phyloP scores from a whole-genome alignment of 2,113 vertebrate genomes.

The Channa maculata region DNA sequence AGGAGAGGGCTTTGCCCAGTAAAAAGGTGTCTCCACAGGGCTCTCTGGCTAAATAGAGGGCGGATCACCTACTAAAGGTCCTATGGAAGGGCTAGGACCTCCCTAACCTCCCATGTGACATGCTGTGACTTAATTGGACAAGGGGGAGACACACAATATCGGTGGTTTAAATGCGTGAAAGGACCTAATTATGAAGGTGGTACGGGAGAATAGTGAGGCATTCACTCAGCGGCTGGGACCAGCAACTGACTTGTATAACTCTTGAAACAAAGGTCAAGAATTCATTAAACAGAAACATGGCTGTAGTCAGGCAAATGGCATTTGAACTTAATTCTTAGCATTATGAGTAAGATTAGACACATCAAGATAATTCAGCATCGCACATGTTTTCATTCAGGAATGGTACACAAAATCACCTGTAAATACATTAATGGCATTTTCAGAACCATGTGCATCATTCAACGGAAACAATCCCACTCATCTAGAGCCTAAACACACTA shows the following conservation, averaged over 20 bases:
- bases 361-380: constrained; percentile 28
- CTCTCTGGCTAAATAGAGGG: constrained; percentile 62
- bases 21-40: constrained; percentile 72
- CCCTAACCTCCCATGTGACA: constrained; percentile 50
- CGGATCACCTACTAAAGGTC: constrained; percentile 53
- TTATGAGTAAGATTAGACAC: constrained; percentile 48
- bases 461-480: constrained; percentile 9
- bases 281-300: constrained; percentile 39
- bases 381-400: constrained; percentile 31
- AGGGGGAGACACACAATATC: constrained; percentile 36
- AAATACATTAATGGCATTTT: constrained; percentile 29
- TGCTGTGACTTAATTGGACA: constrained; percentile 65
- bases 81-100: constrained; percentile 38
- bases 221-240: constrained; percentile 39
- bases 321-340: constrained; percentile 34
- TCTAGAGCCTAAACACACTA: constrained; percentile 19
- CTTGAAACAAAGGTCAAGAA: constrained; percentile 57
- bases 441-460: constrained; percentile 19
- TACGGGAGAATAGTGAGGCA: constrained; percentile 27
- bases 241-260: constrained; percentile 49
- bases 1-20: constrained; percentile 74
- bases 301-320: constrained; percentile 28
- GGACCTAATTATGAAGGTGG: constrained; percentile 66
- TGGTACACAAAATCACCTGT: constrained; percentile 10
- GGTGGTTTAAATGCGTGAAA: constrained; percentile 42